These are phyloP conservation scores for Arctocebus calabarensis DNA, from an alignment of 2,797 vertebrate genomes.

Conservation along the genomic window DNA sequence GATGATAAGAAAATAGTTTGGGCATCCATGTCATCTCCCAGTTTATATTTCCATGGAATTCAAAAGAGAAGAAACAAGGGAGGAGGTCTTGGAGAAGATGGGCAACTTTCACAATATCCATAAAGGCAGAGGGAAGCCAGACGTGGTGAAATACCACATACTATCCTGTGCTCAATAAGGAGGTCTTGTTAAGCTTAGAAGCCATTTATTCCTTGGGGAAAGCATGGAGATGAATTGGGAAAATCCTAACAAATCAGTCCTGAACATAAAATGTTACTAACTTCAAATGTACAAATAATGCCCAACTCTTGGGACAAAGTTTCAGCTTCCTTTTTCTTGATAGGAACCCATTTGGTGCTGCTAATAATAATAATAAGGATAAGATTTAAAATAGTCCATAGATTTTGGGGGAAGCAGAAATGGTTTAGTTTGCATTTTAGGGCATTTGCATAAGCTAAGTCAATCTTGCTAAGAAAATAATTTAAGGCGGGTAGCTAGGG, in stretches of 20 bases:
- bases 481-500: background rate
- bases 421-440: conserved; percentile 14
- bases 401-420: background rate
- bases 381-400: background rate
- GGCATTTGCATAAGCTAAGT: conserved; percentile 6
- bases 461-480: background rate
- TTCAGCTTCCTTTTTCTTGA: conserved; percentile 29
- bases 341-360: background rate
- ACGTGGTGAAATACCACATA: background rate
- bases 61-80: background rate
- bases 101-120: conserved; percentile 18
- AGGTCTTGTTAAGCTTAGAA: background rate
- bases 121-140: background rate
- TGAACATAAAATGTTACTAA: background rate
- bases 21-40: background rate
- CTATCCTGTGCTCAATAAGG: background rate
- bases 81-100: conserved; percentile 22
- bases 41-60: background rate
- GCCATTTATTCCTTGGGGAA: conserved; percentile 8
- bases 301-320: background rate
- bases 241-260: background rate
- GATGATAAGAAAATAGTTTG: conserved; percentile 31
- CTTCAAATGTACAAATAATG: background rate
- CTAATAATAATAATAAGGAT: background rate
- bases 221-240: background rate